phyloP scores from a whole-genome alignment of 2,888 invertebrate genomes.

The Eledone cirrhosa region DNA sequence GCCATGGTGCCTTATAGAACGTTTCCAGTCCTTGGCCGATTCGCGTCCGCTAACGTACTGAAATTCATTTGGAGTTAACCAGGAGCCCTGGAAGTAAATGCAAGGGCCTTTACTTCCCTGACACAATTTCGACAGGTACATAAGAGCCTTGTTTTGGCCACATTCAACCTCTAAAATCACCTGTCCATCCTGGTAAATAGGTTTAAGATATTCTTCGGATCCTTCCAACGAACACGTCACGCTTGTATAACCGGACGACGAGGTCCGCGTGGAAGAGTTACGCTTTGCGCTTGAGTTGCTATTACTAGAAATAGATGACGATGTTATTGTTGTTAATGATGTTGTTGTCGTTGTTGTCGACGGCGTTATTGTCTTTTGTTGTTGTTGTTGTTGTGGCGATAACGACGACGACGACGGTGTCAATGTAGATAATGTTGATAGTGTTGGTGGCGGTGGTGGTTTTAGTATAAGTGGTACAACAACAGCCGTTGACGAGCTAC shows the following conservation, averaged over 20 bases:
- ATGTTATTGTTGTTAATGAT: too few species aligned
- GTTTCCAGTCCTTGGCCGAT: constrained; percentile 69
- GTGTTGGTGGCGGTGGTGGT: too few species aligned
- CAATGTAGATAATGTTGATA: too few species aligned
- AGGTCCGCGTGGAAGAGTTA: not conserved
- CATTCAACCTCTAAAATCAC: constrained; percentile 65
- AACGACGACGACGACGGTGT: too few species aligned
- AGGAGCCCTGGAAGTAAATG: constrained; percentile 65
- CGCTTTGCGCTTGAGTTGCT: not conserved
- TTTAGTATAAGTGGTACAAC: too few species aligned
- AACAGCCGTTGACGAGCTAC: too few species aligned
- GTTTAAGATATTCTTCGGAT: constrained; percentile 42
- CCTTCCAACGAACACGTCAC: constrained; percentile 33
- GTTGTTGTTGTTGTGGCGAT: too few species aligned
- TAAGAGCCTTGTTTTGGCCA: constrained; percentile 61
- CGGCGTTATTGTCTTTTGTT: too few species aligned
- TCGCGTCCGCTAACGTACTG: constrained; percentile 69
- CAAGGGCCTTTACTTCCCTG: constrained; percentile 70
- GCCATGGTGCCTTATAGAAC: constrained; percentile 69
- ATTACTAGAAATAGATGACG: too few species aligned
- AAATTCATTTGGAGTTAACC: constrained; percentile 70
- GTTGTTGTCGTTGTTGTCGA: too few species aligned
- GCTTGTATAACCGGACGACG: constrained; percentile 16
- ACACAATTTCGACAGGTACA: constrained; percentile 66
- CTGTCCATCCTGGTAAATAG: constrained; percentile 47